Evolutionary conservation across 2,888 invertebrate genomes (phyloP).

Genomic region (Chymomyza amoena): DNA sequence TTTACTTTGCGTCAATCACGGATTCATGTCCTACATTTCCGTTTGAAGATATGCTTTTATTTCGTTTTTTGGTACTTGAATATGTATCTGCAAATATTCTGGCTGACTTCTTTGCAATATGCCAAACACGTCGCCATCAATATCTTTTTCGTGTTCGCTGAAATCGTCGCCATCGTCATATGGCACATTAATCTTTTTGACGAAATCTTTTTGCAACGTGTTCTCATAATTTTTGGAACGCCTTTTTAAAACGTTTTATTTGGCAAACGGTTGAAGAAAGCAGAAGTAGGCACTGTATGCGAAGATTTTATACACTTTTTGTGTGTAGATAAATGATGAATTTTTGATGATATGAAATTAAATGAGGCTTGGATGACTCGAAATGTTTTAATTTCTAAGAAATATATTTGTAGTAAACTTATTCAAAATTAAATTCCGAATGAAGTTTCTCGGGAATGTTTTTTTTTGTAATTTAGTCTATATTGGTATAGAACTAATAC

Average conservation of each 20-base stretch:
- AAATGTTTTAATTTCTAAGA: too few relatives aligned
- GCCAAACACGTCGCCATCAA: conserved; percentile 58
- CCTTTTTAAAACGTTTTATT: conserved; percentile 32
- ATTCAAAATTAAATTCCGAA: too few relatives aligned
- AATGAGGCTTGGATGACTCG: too few relatives aligned
- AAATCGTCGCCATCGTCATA: conserved; percentile 2
- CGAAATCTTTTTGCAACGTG: conserved; percentile 55
- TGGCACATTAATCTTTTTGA: conserved; percentile 63
- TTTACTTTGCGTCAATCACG: conserved; percentile 1
- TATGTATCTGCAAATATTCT: not conserved
- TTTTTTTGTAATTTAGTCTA: too few relatives aligned
- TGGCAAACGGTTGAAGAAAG: not conserved
- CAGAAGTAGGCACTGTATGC: not conserved
- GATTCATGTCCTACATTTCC: conserved; percentile 59
- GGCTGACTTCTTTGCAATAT: conserved; percentile 33
- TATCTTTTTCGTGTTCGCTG: not conserved
- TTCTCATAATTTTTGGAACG: conserved; percentile 40
- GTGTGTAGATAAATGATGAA: too few relatives aligned
- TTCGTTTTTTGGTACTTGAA: conserved; percentile 1
- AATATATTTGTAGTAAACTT: too few relatives aligned
- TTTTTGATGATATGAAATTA: too few relatives aligned
- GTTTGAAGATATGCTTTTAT: conserved; percentile 29
- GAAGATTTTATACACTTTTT: not conserved
- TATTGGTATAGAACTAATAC: too few relatives aligned
- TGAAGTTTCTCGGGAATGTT: too few relatives aligned